Conservation (phyloP, 1,140 invertebrate genomes). For the Cardiocondyla obscurior region DNA sequence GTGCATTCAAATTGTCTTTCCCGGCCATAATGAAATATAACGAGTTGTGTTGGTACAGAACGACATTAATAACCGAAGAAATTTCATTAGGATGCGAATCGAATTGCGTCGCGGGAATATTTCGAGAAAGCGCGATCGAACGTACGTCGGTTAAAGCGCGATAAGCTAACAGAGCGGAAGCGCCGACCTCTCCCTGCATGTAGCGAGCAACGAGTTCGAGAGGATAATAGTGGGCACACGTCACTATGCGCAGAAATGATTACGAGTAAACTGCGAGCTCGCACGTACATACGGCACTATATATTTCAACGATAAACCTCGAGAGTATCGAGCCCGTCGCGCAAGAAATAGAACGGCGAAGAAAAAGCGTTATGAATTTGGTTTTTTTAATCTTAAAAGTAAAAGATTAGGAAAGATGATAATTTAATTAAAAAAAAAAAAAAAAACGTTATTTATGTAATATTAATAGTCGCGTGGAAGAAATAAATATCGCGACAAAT, state of each 20-base stretch:
- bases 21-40: neutral
- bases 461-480: neutral
- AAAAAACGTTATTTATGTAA: neutral
- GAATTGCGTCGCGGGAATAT: neutral
- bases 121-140: neutral
- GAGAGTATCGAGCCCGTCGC: neutral
- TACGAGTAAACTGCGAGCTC: slow-evolving; percentile 17
- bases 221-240: slow-evolving; percentile 60
- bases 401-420: neutral
- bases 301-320: neutral
- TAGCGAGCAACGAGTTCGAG: slow-evolving; percentile 27
- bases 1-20: neutral
- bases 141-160: slow-evolving; percentile 15
- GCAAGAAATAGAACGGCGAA: neutral
- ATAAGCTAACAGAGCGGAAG: slow-evolving; percentile 29
- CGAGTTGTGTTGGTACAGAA: neutral
- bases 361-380: neutral
- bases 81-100: slow-evolving; percentile 17
- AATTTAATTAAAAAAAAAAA: no score
- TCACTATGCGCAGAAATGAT: slow-evolving; percentile 48
- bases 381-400: neutral
- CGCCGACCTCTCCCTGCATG: neutral
- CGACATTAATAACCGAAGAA: slow-evolving; percentile 21
- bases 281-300: neutral
- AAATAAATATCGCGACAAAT: neutral